A percentile compares a stretch with the other conserved stretches of the same genome.
Evolutionary conservation across 2,113 vertebrate species (phyloP).

Genomic region (Tragelaphus scriptus): DNA sequence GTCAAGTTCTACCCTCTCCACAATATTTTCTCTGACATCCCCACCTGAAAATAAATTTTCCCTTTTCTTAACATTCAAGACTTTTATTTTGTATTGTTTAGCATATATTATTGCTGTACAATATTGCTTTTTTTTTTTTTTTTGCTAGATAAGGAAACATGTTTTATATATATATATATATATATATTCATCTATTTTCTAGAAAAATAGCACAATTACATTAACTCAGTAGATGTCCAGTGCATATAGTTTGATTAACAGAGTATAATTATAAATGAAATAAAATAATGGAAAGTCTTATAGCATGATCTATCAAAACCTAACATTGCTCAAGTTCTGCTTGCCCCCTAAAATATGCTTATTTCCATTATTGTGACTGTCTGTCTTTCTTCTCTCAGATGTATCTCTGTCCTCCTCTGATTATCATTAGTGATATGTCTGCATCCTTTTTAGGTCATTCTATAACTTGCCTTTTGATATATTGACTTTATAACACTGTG

Average conservation of each 20-base stretch:
- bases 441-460: not conserved
- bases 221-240: not conserved
- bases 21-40: not conserved
- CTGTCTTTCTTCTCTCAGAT: not conserved
- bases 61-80: not conserved
- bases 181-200: not conserved
- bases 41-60: not conserved
- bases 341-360: not conserved
- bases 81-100: not conserved
- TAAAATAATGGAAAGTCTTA: not conserved
- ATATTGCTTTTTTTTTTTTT: not conserved
- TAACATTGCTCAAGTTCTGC: not conserved
- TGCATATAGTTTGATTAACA: not conserved
- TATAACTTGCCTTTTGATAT: not conserved
- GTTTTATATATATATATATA: not conserved
- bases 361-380: not conserved
- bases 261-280: not conserved
- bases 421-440: not conserved
- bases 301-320: not conserved
- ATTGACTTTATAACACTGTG: not conserved
- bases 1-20: not conserved
- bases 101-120: not conserved
- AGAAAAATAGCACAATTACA: not conserved
- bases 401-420: not conserved
- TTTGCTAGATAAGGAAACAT: not conserved